Percentiles rank a stretch among this genome's conserved stretches.
phyloP scores from a whole-genome alignment of 2,888 invertebrate species.

The Caenorhabditis angaria region DNA sequence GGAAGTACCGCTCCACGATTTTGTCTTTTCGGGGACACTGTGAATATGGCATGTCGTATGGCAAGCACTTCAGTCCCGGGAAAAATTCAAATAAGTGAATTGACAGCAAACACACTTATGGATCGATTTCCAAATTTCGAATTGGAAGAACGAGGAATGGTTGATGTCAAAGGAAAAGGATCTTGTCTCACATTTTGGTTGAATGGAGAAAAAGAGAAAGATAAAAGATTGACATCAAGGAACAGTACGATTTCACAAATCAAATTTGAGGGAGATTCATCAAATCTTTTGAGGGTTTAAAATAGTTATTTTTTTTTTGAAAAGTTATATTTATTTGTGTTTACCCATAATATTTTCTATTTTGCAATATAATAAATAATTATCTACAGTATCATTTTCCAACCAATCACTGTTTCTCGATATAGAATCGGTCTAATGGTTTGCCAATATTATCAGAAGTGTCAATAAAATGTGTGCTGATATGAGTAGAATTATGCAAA shows the following conservation, averaged over 20 bases:
- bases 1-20: conserved; percentile 51
- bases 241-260: conserved; percentile 33
- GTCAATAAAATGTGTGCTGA: conserved; percentile 44
- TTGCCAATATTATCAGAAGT: conserved; percentile 35
- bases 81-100: conserved; percentile 53
- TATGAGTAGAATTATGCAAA: conserved; percentile 25
- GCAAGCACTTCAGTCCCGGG: conserved; percentile 44
- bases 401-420: conserved; percentile 24
- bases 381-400: too few species aligned
- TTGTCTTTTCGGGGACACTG: conserved; percentile 57
- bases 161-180: conserved; percentile 57
- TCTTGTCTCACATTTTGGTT: conserved; percentile 51
- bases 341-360: too few species aligned
- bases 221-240: conserved; percentile 17
- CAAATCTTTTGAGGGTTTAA: neutral
- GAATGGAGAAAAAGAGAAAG: conserved; percentile 35
- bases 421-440: conserved; percentile 27
- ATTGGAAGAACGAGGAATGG: conserved; percentile 51
- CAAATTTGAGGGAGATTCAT: conserved; percentile 20
- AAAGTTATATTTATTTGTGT: too few species aligned
- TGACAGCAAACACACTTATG: conserved; percentile 26
- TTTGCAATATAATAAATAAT: too few species aligned
- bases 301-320: neutral
- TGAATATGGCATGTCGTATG: conserved; percentile 59
- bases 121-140: conserved; percentile 43